Evolutionary conservation across 2,888 invertebrate species (phyloP).

Genomic region (Vesta saturnalis): DNA sequence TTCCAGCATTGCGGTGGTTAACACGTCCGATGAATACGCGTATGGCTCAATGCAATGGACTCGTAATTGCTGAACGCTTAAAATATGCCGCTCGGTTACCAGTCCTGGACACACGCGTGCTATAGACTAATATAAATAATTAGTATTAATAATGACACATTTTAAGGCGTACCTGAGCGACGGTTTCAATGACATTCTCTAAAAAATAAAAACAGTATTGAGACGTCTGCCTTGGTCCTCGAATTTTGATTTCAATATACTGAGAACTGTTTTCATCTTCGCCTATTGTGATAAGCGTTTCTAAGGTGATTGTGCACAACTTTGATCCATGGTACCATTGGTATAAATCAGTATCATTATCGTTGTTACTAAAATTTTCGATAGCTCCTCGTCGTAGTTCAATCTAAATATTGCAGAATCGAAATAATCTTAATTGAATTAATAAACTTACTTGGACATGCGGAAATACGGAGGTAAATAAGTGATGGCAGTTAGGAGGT

Average conservation of each 20-base stretch:
- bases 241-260: constrained; percentile 72
- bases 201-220: constrained; percentile 74
- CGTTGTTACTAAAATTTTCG: constrained; percentile 58
- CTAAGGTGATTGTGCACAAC: constrained; percentile 73
- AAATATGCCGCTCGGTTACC: constrained; percentile 70
- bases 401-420: constrained; percentile 45
- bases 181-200: constrained; percentile 71
- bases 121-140: constrained; percentile 65
- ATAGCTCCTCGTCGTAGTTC: constrained; percentile 55
- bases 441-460: constrained; percentile 69
- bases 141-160: not conserved
- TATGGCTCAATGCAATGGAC: constrained; percentile 58
- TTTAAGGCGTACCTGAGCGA: constrained; percentile 69
- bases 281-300: constrained; percentile 73
- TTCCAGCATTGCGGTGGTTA: constrained; percentile 60
- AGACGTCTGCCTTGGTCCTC: constrained; percentile 69
- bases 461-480: constrained; percentile 75
- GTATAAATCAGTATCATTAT: constrained; percentile 72
- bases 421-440: not conserved
- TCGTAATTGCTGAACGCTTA: constrained; percentile 70
- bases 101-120: constrained; percentile 74
- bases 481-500: constrained; percentile 67
- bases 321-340: constrained; percentile 80
- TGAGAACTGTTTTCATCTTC: constrained; percentile 62
- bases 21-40: constrained; percentile 59